Evolutionary conservation across 2,113 vertebrate species (phyloP).

Genomic region (Myotis davidii): DNA sequence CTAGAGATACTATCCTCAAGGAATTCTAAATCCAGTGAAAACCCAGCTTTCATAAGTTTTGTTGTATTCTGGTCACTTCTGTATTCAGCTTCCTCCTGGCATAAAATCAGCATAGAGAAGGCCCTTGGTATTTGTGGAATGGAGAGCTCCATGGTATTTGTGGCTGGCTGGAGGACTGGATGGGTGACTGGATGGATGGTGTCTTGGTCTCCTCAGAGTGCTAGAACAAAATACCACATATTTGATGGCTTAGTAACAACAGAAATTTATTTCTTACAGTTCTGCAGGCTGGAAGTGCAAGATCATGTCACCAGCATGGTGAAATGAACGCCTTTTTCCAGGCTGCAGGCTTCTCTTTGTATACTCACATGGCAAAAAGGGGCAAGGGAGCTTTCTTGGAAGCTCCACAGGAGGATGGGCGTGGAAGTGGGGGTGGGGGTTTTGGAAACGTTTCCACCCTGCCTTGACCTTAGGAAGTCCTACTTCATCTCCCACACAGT

Average conservation of each 20-base stretch:
- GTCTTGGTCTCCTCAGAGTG: background rate
- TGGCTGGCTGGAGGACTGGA: background rate
- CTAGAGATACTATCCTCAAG: background rate
- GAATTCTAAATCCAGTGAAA: background rate
- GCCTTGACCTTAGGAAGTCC: background rate
- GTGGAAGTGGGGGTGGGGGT: accelerated
- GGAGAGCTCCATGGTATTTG: background rate
- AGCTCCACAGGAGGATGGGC: background rate
- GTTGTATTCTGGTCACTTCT: background rate
- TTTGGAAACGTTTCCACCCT: background rate
- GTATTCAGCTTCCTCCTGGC: background rate
- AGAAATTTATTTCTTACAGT: background rate
- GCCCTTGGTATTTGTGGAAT: background rate
- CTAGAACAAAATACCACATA: background rate
- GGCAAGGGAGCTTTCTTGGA: background rate
- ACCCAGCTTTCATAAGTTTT: background rate
- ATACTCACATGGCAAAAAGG: background rate
- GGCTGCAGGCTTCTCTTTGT: background rate
- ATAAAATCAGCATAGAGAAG: background rate
- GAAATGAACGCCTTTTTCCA: background rate
- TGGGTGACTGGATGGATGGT: background rate
- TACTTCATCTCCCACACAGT: background rate
- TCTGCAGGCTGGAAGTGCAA: background rate
- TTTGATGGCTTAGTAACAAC: background rate
- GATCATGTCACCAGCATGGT: background rate